phyloP scores from a whole-genome alignment of 2,113 vertebrate genomes.

The Caretta caretta region DNA sequence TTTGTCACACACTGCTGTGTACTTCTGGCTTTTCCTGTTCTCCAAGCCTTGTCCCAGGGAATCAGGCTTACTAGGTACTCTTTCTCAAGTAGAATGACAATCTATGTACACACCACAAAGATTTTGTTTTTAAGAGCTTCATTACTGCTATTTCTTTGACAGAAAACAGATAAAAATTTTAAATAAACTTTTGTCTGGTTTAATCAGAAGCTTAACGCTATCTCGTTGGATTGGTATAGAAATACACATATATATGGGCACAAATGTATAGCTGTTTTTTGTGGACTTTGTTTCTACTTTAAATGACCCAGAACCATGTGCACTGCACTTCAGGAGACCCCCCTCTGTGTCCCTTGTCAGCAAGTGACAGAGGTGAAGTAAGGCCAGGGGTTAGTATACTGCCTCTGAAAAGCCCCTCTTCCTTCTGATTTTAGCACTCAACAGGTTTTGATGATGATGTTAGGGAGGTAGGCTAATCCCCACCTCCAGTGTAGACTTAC shows the following conservation, averaged over 20 bases:
- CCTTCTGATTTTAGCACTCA: slow-evolving; percentile 51
- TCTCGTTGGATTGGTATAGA: not conserved
- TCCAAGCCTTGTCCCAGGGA: not conserved
- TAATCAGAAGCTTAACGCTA: not conserved
- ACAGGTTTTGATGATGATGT: slow-evolving; percentile 20
- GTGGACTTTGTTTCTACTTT: not conserved
- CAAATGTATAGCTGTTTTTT: not conserved
- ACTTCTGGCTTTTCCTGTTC: not conserved
- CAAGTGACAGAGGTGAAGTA: slow-evolving; percentile 26
- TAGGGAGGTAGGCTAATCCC: slow-evolving; percentile 38
- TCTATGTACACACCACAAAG: not conserved
- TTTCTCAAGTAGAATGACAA: not conserved
- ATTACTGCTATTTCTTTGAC: no score
- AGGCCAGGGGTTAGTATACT: slow-evolving; percentile 60
- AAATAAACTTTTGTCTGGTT: no score
- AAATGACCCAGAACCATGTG: not conserved
- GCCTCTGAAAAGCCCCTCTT: not conserved
- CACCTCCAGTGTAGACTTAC: slow-evolving; percentile 26
- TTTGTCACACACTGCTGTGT: not conserved
- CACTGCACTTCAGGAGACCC: rapidly evolving
- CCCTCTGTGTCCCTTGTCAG: not conserved
- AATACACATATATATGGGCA: not conserved
- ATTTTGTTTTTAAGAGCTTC: not conserved
- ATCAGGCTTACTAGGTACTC: not conserved
- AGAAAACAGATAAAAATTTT: no score